Conservation (phyloP, 2,113 vertebrate genomes). For the Ctenodactylus gundi region DNA sequence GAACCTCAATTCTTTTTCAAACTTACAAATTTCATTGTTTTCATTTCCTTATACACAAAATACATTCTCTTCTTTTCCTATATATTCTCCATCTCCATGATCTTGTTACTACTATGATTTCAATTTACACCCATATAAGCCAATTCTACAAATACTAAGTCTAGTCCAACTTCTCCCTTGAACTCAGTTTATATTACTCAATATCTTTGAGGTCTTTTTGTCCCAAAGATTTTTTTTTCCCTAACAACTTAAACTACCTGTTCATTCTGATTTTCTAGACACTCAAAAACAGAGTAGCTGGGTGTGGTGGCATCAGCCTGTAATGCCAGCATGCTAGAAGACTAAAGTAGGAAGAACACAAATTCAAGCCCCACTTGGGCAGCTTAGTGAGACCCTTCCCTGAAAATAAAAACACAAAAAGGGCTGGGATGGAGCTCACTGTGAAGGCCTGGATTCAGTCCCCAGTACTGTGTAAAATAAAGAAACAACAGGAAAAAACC, state of each 20-base stretch:
- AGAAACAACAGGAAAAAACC: too few relatives aligned
- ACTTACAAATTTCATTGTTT: not conserved
- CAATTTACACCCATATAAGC: not conserved
- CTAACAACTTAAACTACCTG: not conserved
- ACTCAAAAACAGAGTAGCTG: not conserved
- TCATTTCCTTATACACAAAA: not conserved
- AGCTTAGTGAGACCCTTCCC: too few relatives aligned
- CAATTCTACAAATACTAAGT: not conserved
- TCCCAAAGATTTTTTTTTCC: not conserved
- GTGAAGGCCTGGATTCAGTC: too few relatives aligned
- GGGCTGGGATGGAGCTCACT: too few relatives aligned
- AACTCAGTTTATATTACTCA: not conserved
- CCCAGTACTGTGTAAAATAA: too few relatives aligned
- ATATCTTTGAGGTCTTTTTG: not conserved
- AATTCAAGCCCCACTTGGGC: too few relatives aligned
- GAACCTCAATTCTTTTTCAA: not conserved
- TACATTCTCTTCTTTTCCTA: not conserved
- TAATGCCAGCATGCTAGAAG: too few relatives aligned
- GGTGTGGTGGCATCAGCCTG: too few relatives aligned
- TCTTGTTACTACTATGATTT: not conserved
- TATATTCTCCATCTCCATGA: not conserved
- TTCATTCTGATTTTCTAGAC: not conserved
- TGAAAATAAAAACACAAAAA: too few relatives aligned
- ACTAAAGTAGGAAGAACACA: too few relatives aligned
- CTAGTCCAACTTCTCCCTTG: not conserved